Evolutionary conservation across 2,113 vertebrate species (phyloP).

Genomic region (Scalopus aquaticus): DNA sequence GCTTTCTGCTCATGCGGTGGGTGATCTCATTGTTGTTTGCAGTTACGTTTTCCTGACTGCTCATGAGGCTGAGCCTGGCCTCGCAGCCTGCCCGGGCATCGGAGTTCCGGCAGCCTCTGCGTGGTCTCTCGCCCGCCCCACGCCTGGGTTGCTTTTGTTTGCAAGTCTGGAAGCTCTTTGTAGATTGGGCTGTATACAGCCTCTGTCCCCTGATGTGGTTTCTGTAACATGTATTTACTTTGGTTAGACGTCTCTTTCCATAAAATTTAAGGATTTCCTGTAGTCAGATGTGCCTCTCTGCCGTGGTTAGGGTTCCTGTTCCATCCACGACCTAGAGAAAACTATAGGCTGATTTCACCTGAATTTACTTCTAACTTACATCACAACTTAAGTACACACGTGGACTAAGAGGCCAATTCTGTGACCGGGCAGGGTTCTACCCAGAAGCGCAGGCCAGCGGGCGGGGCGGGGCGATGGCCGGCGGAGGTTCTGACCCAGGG

Average conservation of each 20-base stretch:
- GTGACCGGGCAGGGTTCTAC: neutral
- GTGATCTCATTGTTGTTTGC: neutral
- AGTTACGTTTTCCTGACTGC: neutral
- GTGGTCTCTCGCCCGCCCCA: too few relatives aligned
- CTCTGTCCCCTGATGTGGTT: neutral
- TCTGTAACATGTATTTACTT: neutral
- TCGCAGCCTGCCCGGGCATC: too few relatives aligned
- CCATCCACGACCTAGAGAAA: neutral
- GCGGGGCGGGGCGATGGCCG: too few relatives aligned
- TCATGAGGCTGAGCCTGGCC: neutral
- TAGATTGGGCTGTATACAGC: neutral
- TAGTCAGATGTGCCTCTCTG: neutral
- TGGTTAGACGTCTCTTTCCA: neutral
- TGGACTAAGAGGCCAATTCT: neutral
- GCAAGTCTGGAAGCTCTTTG: neutral
- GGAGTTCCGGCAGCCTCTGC: too few relatives aligned
- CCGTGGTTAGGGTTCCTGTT: neutral
- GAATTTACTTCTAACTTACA: neutral
- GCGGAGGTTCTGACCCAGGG: neutral
- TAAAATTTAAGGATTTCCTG: neutral
- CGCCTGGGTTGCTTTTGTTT: constrained; percentile 3
- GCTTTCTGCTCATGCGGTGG: neutral
- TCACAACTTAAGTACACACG: neutral
- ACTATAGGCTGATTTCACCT: neutral
- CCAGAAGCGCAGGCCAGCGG: neutral